Conservation (phyloP, 2,797 vertebrate species). For the Huso huso region DNA sequence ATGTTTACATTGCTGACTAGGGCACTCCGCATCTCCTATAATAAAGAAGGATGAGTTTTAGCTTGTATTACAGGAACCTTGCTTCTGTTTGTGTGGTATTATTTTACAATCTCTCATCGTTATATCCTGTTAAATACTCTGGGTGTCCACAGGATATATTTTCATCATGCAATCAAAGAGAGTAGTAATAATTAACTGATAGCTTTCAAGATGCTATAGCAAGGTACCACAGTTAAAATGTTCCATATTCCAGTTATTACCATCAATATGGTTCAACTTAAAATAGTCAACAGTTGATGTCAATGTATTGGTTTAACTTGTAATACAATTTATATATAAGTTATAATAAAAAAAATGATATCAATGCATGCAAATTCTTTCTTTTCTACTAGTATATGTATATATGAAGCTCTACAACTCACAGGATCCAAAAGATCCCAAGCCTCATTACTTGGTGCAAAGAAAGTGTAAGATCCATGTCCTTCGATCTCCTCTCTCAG, state of each 20-base stretch:
- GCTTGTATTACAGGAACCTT: too few species aligned
- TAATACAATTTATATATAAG: too few species aligned
- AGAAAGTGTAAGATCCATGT: constrained; percentile 83
- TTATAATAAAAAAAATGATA: too few species aligned
- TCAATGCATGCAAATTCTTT: background rate
- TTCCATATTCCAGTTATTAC: too few species aligned
- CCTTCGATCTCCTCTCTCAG: constrained; percentile 86
- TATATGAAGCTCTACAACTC: constrained; percentile 30
- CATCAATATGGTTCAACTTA: too few species aligned
- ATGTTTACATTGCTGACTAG: constrained; percentile 92
- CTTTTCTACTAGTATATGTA: background rate
- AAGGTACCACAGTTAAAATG: too few species aligned
- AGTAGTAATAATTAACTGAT: background rate
- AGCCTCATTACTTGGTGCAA: constrained; percentile 91
- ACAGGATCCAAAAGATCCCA: constrained; percentile 81
- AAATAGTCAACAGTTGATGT: too few species aligned
- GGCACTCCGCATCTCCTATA: constrained; percentile 65
- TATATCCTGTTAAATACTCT: background rate
- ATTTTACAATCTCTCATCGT: too few species aligned
- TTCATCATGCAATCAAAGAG: background rate
- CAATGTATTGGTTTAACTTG: too few species aligned
- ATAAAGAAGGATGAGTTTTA: constrained; percentile 17
- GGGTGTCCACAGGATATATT: background rate
- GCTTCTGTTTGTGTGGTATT: too few species aligned
- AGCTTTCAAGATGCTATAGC: too few species aligned